Evolutionary conservation across 2,113 vertebrate genomes (phyloP), one percentile per base, ranked within the genome.

Genomic region (Macrotus californicus): DNA sequence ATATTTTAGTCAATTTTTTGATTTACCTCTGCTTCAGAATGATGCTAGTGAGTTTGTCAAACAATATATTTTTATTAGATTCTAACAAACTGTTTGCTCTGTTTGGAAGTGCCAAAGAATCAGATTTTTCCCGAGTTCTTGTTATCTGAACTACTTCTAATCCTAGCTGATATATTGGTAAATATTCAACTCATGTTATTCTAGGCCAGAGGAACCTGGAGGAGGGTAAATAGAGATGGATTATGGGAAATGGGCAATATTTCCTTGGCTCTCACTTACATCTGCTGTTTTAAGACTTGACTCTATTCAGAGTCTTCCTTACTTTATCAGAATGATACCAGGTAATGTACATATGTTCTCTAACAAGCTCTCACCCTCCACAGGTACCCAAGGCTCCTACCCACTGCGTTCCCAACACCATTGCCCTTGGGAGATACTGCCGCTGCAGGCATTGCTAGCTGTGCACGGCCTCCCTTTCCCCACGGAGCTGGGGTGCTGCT

Each of bases 31-130:
- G 75, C 11, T 89, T 59, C 34, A 77, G 81, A 83, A 92, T 67
- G 67, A 87, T 66, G n/a, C 72, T 59, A 24, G 14, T 70, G 56
- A 70, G 16, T 92, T 93, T 94, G 83, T 59, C n/a, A 92, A 94
- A 43, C 36, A 87, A 41, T 64, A 2, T n/a, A 34, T 89, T 80
- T 83, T 73, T 69, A 92, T 82, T 56, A 73, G 26, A 64, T 46
- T 87, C 26, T 66, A 72, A 73, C 24, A 87, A 87, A 77, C 2
- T 81, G 12, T 12, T 54, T 89, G 11, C 11, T 88, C 16, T 90
- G 11, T 21, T 72, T 93, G 39, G 26, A 94, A 96, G 82, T 48
- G 48, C n/a, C 29, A 66, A 79, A 64, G 10, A 43, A 64, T 85
- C 12, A 56, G 7, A 64, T 75, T 93, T 91, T 91, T 36, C 41